Percentiles rank a stretch among this genome's conserved stretches.
These are phyloP conservation scores for Arctocebus calabarensis DNA, from an alignment of 2,797 vertebrate genomes.

Conservation along the genomic window DNA sequence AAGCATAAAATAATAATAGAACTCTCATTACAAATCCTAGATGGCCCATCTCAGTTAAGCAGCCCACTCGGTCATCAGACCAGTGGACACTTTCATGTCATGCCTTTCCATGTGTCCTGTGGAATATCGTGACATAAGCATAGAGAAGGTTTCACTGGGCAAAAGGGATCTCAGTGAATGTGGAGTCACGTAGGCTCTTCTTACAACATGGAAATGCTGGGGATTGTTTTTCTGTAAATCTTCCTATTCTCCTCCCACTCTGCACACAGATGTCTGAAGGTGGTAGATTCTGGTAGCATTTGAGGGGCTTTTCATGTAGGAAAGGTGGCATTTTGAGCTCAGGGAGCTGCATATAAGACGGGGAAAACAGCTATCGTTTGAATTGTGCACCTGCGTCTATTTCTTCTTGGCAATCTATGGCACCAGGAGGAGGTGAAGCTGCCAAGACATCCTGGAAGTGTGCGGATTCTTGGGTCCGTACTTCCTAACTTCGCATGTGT, in stretches of 20 bases:
- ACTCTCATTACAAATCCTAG: background rate
- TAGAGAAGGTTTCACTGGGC: background rate
- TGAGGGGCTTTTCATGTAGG: background rate
- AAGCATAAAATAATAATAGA: background rate
- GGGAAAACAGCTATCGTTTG: background rate
- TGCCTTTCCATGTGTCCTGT: background rate
- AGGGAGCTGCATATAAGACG: fast-evolving
- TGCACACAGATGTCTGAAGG: background rate
- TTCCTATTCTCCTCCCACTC: background rate
- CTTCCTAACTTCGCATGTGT: background rate
- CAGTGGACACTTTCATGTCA: background rate
- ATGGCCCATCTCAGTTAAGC: background rate
- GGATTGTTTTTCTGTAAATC: background rate
- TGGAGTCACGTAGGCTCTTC: background rate
- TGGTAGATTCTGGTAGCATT: background rate
- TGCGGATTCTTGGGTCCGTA: background rate
- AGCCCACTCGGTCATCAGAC: background rate
- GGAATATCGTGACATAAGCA: background rate
- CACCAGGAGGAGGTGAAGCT: too few species aligned
- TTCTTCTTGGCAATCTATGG: fast-evolving
- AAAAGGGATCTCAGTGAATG: too few species aligned
- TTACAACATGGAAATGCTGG: background rate
- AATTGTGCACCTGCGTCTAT: fast-evolving
- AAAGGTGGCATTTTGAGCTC: background rate
- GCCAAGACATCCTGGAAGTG: too few species aligned